These are phyloP conservation scores for Diabrotica balteata DNA, from an alignment of 2,888 invertebrate species.

Conservation along the genomic window DNA sequence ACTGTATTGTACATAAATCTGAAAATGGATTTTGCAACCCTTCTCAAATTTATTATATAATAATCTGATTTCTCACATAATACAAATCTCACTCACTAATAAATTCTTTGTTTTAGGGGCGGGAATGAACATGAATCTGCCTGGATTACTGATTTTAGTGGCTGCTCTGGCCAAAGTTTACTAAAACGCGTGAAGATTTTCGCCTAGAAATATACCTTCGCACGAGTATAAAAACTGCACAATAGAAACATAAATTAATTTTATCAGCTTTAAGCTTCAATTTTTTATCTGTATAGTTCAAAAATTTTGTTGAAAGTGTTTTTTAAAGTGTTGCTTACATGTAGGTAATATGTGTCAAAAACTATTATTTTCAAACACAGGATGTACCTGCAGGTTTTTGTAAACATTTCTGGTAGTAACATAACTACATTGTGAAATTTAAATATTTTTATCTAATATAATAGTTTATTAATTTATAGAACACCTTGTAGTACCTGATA, in stretches of 20 bases:
- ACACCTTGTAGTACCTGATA: too few relatives aligned
- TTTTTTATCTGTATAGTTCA: constrained; percentile 8
- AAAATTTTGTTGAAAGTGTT: constrained; percentile 1
- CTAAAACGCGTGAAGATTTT: constrained; percentile 28
- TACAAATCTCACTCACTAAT: too few relatives aligned
- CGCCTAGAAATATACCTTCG: constrained; percentile 18
- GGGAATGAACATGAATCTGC: constrained; percentile 39
- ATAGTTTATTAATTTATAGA: too few relatives aligned
- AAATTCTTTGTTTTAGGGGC: constrained; percentile 41
- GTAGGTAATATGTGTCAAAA: constrained; percentile 36
- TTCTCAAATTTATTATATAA: too few relatives aligned
- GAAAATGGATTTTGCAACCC: too few relatives aligned
- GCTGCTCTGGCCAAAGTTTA: constrained; percentile 39
- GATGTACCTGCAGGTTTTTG: too few relatives aligned
- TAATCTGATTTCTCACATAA: too few relatives aligned
- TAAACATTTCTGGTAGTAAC: not conserved
- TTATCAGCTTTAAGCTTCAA: constrained; percentile 17
- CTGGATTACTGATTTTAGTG: constrained; percentile 41
- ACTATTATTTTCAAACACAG: too few relatives aligned
- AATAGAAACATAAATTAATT: constrained; percentile 13
- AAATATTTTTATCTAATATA: too few relatives aligned
- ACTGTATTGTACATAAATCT: too few relatives aligned
- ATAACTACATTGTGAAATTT: not conserved
- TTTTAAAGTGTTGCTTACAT: constrained; percentile 12
- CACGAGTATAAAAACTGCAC: constrained; percentile 34